Percentiles rank a stretch among this genome's conserved stretches.
Conservation (phyloP, 2,797 vertebrate genomes). For the Alfaro cultratus region DNA sequence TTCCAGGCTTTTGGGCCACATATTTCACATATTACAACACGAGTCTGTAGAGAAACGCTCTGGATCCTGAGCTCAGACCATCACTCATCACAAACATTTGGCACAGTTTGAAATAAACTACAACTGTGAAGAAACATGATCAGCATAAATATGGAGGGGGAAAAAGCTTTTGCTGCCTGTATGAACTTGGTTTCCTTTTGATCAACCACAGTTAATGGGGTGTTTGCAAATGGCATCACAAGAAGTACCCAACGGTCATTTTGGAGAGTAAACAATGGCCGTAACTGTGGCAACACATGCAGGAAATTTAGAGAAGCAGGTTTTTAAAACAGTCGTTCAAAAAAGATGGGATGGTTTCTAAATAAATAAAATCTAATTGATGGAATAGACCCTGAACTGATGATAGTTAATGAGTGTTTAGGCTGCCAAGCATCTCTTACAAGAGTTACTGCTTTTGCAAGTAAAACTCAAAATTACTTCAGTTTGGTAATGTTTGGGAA, state of each 20-base stretch:
- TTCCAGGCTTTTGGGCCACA: neutral
- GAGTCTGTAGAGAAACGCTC: neutral
- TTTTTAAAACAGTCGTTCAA: neutral
- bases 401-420: neutral
- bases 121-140: neutral
- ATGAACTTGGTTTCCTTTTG: neutral
- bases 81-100: conserved; percentile 7
- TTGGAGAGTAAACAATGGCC: neutral
- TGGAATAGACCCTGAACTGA: neutral
- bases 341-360: neutral
- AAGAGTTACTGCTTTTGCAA: neutral
- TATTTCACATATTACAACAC: neutral
- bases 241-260: neutral
- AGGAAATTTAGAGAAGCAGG: neutral
- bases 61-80: neutral
- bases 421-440: neutral
- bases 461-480: neutral
- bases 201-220: neutral
- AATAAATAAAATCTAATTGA: neutral
- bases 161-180: neutral
- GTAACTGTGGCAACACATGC: neutral
- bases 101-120: neutral
- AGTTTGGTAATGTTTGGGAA: neutral
- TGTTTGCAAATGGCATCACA: neutral
- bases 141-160: neutral